Percentiles rank a stretch among this genome's conserved stretches.
Evolutionary conservation across 1,140 invertebrate genomes (phyloP).

Genomic region (Brachionus plicatilis): DNA sequence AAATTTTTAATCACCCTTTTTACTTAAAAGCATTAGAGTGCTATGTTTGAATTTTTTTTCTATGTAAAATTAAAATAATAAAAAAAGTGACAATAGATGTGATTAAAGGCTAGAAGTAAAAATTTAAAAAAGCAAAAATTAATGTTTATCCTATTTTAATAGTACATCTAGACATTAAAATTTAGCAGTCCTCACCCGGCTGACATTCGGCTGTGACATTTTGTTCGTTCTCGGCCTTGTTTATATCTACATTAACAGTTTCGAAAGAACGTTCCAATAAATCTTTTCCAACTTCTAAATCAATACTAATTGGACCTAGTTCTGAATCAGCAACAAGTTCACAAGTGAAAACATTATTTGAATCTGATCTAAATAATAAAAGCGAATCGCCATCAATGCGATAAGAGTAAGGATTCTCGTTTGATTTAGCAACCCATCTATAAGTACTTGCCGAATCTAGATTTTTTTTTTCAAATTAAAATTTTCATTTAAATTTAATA

Average conservation of each 20-base stretch:
- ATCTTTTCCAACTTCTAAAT: neutral
- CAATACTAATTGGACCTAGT: neutral
- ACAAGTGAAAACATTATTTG: neutral
- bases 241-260: constrained; percentile 1
- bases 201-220: constrained; percentile 1
- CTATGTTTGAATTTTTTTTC: constrained; percentile 13
- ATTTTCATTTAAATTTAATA: neutral
- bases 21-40: neutral
- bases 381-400: constrained; percentile 11
- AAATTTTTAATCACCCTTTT: neutral
- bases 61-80: neutral
- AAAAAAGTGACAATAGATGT: neutral
- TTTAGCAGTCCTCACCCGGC: constrained; percentile 40
- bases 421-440: neutral
- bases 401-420: neutral
- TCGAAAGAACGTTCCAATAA: neutral
- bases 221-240: neutral
- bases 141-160: constrained; percentile 2
- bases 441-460: constrained; percentile 24
- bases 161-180: constrained; percentile 27
- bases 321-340: neutral
- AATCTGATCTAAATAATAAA: neutral
- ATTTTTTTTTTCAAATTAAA: neutral
- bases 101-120: neutral
- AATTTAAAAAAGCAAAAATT: neutral